Evolutionary conservation across 2,113 vertebrate species (phyloP).

Genomic region (Suncus etruscus): DNA sequence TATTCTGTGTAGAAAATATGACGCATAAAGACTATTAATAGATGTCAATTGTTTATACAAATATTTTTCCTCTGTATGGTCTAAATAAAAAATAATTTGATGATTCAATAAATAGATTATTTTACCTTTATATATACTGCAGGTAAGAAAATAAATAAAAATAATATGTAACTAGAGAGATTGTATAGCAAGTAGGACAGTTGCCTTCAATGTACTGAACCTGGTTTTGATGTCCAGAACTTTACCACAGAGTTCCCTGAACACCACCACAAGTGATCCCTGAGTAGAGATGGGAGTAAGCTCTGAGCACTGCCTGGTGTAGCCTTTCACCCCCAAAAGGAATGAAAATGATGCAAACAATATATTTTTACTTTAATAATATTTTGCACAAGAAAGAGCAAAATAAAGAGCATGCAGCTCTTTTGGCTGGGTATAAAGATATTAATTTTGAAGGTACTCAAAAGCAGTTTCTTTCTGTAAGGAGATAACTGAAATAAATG

Average conservation of each 20-base stretch:
- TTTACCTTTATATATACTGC: neutral
- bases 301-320: too few relatives aligned
- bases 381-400: neutral
- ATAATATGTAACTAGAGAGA: neutral
- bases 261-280: too few relatives aligned
- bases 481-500: neutral
- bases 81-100: conserved; percentile 28
- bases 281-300: too few relatives aligned
- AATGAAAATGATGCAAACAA: neutral
- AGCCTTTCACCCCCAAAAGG: too few relatives aligned
- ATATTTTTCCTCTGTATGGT: neutral
- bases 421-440: neutral
- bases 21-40: neutral
- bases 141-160: neutral
- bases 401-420: neutral
- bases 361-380: neutral
- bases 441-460: neutral
- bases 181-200: too few relatives aligned
- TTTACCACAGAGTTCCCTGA: too few relatives aligned
- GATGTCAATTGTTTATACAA: neutral
- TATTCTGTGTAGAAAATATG: neutral
- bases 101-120: neutral
- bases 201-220: too few relatives aligned
- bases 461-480: neutral
- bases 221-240: too few relatives aligned